Conservation (phyloP, 2,113 vertebrate species). For the Gallinago jamesoni region DNA sequence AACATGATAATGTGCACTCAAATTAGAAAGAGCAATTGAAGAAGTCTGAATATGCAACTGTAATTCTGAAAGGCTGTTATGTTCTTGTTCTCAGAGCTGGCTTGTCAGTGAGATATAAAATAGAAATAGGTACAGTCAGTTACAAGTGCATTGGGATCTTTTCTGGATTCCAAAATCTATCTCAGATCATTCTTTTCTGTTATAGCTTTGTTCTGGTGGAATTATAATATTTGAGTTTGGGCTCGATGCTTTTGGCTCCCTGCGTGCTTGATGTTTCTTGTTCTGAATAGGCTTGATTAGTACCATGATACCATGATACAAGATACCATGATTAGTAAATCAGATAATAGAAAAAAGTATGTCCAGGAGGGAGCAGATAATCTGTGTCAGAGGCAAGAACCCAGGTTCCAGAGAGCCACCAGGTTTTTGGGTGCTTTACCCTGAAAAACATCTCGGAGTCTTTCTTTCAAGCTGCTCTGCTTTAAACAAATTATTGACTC, state of each 20-base stretch:
- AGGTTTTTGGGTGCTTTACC: background rate
- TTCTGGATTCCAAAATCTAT: background rate
- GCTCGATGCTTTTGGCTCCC: background rate
- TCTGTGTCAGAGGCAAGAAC: background rate
- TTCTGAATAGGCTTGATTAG: background rate
- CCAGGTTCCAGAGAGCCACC: fast-evolving
- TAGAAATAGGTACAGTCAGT: background rate
- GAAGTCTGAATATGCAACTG: background rate
- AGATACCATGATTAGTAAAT: background rate
- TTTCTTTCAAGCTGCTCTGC: background rate
- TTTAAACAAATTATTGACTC: background rate
- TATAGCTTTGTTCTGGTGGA: background rate
- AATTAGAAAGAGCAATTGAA: conserved; percentile 13
- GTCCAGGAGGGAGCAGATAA: background rate
- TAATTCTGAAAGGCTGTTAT: background rate
- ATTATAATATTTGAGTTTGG: background rate
- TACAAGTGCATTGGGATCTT: background rate
- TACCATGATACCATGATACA: too few species aligned
- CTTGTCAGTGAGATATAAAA: background rate
- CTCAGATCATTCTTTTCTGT: background rate
- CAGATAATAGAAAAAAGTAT: background rate
- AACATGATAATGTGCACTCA: background rate
- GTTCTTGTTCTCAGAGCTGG: background rate
- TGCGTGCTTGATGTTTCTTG: background rate
- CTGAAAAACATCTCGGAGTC: background rate